Percentiles rank a stretch among this genome's conserved stretches.
phyloP scores from a whole-genome alignment of 1,140 invertebrate genomes.

The Daktulosphaira vitifoliae region DNA sequence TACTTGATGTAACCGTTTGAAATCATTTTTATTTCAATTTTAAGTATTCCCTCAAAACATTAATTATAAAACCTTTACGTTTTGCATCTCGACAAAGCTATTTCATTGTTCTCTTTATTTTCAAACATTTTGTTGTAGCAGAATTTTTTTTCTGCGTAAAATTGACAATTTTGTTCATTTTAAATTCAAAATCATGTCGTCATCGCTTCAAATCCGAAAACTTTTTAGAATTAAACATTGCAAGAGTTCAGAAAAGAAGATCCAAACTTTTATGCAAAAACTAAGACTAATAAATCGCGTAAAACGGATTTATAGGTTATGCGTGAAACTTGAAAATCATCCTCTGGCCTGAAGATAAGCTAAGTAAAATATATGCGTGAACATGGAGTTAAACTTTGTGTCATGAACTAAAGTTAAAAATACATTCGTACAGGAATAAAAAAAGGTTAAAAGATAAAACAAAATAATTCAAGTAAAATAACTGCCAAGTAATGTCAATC shows the following conservation, averaged over 20 bases:
- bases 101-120: no score
- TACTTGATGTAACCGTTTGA: no score
- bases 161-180: conserved; percentile 13
- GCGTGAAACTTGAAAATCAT: conserved; percentile 10
- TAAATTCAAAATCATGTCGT: conserved; percentile 18
- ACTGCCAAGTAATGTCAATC: no score
- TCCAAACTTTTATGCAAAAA: conserved; percentile 12
- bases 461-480: no score
- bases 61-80: no score
- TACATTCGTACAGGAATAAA: no score
- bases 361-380: conserved; percentile 31
- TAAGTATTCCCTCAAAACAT: no score
- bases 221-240: conserved; percentile 1
- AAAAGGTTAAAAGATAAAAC: no score
- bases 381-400: conserved; percentile 22
- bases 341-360: conserved; percentile 18
- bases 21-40: no score
- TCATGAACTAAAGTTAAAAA: conserved; percentile 1
- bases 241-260: not conserved
- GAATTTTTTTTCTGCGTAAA: not conserved
- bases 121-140: no score
- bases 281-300: conserved; percentile 30
- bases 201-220: conserved; percentile 29
- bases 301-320: conserved; percentile 31
- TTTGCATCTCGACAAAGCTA: no score